Evolutionary conservation across 2,797 vertebrate species (phyloP), one percentile per base, ranked within the genome.

Genomic region (Neosilurus hyrtlii): DNA sequence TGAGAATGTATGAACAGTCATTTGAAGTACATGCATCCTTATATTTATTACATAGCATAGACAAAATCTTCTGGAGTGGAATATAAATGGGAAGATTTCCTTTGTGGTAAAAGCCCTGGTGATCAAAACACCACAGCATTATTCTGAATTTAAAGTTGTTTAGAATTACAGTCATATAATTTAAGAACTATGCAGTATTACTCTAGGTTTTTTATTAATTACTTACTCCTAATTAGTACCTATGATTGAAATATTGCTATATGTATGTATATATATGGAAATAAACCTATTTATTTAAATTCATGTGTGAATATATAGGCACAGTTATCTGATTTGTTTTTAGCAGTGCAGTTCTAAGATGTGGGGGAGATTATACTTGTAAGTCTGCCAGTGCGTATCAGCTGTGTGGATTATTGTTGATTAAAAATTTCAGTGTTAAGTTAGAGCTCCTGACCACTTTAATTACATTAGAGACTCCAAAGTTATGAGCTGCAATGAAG

Each of bases 1-100:
- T n/a, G 51, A 80, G 61, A 83, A 66, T 74, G 79, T 86, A 86
- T 87, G 80, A 83, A 62, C 77, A 80, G 84, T 85, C 86, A 85
- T 71, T 82, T 78, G 54, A 80, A 77, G 82, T 75, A 68, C 73
- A 82, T 30, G 72, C 82, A 76, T 85, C 84, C 54, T 66, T 85
- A 70, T 84, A 87, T 85, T 84, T 66, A 88, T 83, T 75, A 83
- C 66, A 82, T 72, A 81, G 49, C 75, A 81, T 80, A 86, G 59
- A 88, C 83, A 82, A 37, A 71, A 85, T 85, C 65, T 87, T 73
- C 84, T 74, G 15, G 81, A 82, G 82, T 76, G 35, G 79, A 88
- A 86, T 84, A 83, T 80, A 71, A 88, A 86, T 85, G 59, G 77
- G 56, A 4, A 73, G 65, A 83, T 79, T 86, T 37, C 43, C 83